Conservation (phyloP, 2,888 invertebrate genomes). For the Cynaeus angustus region DNA sequence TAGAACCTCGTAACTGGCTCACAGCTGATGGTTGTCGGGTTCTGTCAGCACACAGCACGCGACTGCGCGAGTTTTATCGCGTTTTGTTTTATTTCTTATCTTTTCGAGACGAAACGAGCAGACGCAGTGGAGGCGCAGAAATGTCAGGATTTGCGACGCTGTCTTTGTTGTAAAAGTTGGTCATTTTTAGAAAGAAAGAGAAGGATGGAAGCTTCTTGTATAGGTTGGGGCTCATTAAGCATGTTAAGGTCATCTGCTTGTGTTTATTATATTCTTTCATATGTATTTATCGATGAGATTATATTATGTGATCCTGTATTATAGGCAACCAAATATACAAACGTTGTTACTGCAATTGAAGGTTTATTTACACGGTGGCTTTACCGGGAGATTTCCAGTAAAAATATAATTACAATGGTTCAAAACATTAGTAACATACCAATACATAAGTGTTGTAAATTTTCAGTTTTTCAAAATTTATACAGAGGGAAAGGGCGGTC, state of each 20-base stretch:
- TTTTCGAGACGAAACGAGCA: constrained; percentile 24
- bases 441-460: too few relatives aligned
- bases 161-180: neutral
- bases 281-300: too few relatives aligned
- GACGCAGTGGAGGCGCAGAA: constrained; percentile 39
- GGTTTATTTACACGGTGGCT: neutral
- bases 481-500: too few relatives aligned
- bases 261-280: too few relatives aligned
- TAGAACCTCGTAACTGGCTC: constrained; percentile 48
- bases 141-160: neutral
- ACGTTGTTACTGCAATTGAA: too few relatives aligned
- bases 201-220: neutral
- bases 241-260: too few relatives aligned
- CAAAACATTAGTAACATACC: too few relatives aligned
- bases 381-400: too few relatives aligned
- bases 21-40: constrained; percentile 54
- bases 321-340: neutral
- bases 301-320: neutral
- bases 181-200: too few relatives aligned
- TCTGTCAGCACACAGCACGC: constrained; percentile 54
- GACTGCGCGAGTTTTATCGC: constrained; percentile 58
- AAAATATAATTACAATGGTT: too few relatives aligned
- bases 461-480: too few relatives aligned
- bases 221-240: too few relatives aligned
- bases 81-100: constrained; percentile 31